Evolutionary conservation across 2,113 vertebrate genomes (phyloP), one percentile per base, ranked within the genome.

Genomic region (Lampris megalopsis): DNA sequence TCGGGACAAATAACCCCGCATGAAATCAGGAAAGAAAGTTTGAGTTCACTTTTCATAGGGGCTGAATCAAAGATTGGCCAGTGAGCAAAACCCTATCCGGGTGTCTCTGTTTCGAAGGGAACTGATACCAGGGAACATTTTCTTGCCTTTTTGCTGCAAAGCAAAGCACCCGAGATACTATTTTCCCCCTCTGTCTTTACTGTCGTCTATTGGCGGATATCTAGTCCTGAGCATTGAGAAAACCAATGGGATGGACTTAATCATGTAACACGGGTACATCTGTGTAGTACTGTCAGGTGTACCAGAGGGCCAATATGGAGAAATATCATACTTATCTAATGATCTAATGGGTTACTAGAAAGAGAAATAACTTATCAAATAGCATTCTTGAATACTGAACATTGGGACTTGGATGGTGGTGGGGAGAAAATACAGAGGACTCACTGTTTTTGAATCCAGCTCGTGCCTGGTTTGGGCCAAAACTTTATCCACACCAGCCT

Each of bases 361-460:
- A 92, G 90, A 80, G 81, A 87, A 82, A 79, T 77, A 77, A 91
- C 24, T 24, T 24, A 24, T 24, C 24, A 24, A 24, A 24, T 24
- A 24, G 24, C 24, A 24, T 24, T 24, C 24, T 91, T 83, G 88
- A 88, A 89, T 85, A 86, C 52, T 74, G 73, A 80, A 83, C 85
- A 56, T 72, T 64, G 75, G 80, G 88, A 89, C 24, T 90, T 88
- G 90, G 82, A 64, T 35, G 77, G 63, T 72, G 83, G 74, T 76
- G 84, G 86, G 81, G 79, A 79, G 77, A 63, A 90, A 88, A 90
- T 65, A 92, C 88, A 91, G 83, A 86, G 81, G 88, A 95, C 97
- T 97, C 94, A 99, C 98, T 94, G 98, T 99, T 95, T 99, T 99
- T 78, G 98, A 99, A 95, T 99, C 98, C 93, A 99, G 90, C 90